phyloP scores from a whole-genome alignment of 2,797 vertebrate genomes.

The Stomatorhinus walkeri region DNA sequence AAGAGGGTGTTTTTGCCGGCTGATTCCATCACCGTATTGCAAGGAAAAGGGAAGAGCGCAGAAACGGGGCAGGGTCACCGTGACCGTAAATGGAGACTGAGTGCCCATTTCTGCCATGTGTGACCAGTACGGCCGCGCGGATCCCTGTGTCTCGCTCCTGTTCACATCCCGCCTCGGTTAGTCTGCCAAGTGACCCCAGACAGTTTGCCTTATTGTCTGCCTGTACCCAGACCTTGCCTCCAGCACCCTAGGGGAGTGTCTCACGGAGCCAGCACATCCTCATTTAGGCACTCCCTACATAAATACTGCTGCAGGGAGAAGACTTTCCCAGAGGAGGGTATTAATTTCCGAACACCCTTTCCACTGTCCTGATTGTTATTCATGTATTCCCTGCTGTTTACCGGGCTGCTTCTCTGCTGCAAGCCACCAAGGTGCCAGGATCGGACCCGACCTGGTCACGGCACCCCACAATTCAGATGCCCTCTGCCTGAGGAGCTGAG shows the following conservation, averaged over 20 bases:
- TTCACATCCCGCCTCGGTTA: constrained; percentile 26
- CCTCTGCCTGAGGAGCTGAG: not conserved
- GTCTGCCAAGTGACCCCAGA: constrained; percentile 29
- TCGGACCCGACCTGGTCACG: not conserved
- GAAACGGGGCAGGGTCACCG: not conserved
- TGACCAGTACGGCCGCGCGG: not conserved
- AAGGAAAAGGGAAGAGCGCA: not conserved
- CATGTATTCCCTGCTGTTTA: constrained; percentile 28
- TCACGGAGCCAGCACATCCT: not conserved
- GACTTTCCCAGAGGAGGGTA: constrained; percentile 18
- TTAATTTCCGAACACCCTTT: constrained; percentile 21
- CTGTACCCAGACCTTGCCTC: constrained; percentile 18
- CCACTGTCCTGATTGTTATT: constrained; percentile 36
- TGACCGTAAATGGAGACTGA: constrained; percentile 28
- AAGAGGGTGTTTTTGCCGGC: not conserved
- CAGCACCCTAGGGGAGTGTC: constrained; percentile 5
- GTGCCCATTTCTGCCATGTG: not conserved
- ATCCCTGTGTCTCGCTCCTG: constrained; percentile 25
- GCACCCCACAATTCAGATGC: not conserved
- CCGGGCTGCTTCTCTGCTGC: constrained; percentile 16
- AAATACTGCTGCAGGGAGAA: constrained; percentile 33
- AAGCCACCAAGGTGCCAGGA: not conserved
- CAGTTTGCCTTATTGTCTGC: constrained; percentile 15
- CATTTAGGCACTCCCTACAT: constrained; percentile 30
- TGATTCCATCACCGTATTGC: not conserved